Evolutionary conservation across 2,113 vertebrate species (phyloP), one percentile per base, ranked within the genome.

Genomic region (Choloepus hoffmanni): DNA sequence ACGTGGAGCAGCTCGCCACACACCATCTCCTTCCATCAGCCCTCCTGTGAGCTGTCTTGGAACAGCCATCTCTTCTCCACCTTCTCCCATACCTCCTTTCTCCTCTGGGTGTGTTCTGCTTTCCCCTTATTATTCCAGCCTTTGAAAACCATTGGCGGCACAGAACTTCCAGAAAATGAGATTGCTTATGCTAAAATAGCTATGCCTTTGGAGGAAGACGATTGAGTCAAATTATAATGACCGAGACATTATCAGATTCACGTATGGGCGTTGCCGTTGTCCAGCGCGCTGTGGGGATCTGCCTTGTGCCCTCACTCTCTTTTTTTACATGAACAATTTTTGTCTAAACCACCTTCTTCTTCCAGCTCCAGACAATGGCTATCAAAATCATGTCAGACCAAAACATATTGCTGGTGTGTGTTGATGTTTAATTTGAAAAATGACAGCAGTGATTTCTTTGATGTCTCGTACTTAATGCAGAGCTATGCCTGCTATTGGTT

Each of bases 371-470:
- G 78, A 96, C 92, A 96, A 82, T 88, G 90, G 88, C 40, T 21
- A 76, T 94, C 82, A 84, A 89, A 92, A 92, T 92, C 33, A 63
- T 62, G 30, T 83, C 78, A 15, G 19, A 65, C 53, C 85, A 92
- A 95, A 97, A 78, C 94, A 70, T 74, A 93, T 81, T 74, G 62
- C 77, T 81, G n/a, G 33, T 55, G 36, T 79, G 72, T 82, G 70
- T 79, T 97, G 85, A 55, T 95, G 72, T 92, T 97, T 92, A 82
- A 96, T 96, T 95, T 97, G 95, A 97, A 92, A 96, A 90, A 94
- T 87, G 90, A 83, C 81, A 95, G 67, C 67, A 85, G n/a, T 85
- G 76, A 94, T 96, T 95, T 95, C 90, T 96, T 90, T 96, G 89
- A 96, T 67, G 81, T 94, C 63, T 94, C 53, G 23, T 86, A 45